Conservation (phyloP, 2,113 vertebrate species). For the Rhea americana region DNA sequence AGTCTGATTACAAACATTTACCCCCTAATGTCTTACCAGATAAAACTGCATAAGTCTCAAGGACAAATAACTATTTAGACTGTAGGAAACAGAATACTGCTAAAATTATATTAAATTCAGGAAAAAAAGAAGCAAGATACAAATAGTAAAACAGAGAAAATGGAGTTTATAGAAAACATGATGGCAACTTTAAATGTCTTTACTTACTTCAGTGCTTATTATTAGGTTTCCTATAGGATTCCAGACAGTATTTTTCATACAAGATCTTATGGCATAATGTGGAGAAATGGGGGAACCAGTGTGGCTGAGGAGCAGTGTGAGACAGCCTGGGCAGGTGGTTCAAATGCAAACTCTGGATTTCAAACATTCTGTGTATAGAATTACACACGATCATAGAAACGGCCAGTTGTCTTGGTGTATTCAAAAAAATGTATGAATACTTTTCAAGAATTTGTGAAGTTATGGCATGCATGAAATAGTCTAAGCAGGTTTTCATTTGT, state of each 20-base stretch:
- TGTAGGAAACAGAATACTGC: not conserved
- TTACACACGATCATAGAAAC: not conserved
- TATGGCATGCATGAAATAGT: not conserved
- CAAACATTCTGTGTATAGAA: not conserved
- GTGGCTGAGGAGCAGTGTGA: not conserved
- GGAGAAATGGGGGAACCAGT: not conserved
- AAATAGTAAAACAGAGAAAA: not conserved
- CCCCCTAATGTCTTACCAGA: not conserved
- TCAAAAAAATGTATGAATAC: not conserved
- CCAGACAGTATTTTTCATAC: not conserved
- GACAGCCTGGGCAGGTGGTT: not conserved
- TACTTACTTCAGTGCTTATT: not conserved
- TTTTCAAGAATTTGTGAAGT: not conserved
- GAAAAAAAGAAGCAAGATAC: not conserved
- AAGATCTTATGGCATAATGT: not conserved
- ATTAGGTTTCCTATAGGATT: not conserved
- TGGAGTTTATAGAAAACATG: not conserved
- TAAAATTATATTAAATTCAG: not conserved
- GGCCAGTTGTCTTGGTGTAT: not conserved
- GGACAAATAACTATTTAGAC: not conserved
- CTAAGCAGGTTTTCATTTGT: not conserved
- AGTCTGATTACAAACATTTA: constrained; percentile 27
- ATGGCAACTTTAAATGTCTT: not conserved
- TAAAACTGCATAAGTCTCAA: not conserved
- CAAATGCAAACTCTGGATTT: not conserved